Conservation (phyloP, 2,113 vertebrate species). For the Muntiacus reevesi region DNA sequence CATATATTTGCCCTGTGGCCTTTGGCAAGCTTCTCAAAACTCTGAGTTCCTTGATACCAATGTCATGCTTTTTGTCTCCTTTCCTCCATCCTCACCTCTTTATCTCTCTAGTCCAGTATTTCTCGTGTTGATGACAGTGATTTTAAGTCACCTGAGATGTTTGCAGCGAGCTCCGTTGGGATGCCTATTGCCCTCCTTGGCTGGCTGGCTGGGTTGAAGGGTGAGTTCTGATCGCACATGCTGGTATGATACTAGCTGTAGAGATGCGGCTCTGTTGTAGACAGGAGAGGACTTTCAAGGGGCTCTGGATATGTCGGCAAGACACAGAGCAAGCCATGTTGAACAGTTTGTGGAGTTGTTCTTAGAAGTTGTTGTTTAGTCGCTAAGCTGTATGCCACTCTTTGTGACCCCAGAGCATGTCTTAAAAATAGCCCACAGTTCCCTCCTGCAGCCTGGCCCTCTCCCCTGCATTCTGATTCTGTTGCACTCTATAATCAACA, state of each 20-base stretch:
- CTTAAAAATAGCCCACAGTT: not conserved
- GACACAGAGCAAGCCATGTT: not conserved
- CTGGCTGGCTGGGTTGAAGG: not conserved
- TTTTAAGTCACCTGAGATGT: not conserved
- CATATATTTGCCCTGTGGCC: not conserved
- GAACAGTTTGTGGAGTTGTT: not conserved
- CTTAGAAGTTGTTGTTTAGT: not conserved
- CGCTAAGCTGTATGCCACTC: not conserved
- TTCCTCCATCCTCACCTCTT: not conserved
- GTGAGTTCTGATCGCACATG: not conserved
- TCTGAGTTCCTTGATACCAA: not conserved
- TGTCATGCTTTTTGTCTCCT: not conserved
- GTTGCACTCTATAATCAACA: not conserved
- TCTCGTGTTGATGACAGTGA: not conserved
- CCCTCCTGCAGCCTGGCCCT: not conserved
- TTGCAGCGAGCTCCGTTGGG: not conserved
- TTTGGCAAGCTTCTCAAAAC: not conserved
- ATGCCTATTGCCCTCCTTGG: not conserved
- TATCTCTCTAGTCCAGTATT: not conserved
- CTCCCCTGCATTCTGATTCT: not conserved
- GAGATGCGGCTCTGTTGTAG: not conserved
- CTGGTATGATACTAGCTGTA: rapidly evolving
- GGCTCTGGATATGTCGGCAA: not conserved
- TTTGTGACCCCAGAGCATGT: not conserved
- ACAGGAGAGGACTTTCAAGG: not conserved